Evolutionary conservation across 2,797 vertebrate species (phyloP), one percentile per base, ranked within the genome.

Genomic region (Argya squamiceps): DNA sequence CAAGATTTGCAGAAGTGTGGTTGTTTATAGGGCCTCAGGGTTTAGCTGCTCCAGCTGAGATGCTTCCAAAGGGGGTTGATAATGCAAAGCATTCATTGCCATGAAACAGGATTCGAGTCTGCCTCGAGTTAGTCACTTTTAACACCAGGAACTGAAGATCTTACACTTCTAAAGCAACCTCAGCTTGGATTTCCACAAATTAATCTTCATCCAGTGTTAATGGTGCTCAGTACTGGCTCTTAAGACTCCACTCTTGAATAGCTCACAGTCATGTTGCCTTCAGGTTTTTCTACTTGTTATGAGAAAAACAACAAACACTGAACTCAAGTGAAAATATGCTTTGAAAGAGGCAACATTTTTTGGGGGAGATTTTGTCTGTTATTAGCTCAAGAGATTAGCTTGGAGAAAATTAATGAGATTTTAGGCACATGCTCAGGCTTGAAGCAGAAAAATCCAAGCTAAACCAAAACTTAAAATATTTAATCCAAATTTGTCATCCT

Each of bases 11-110:
- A 68, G 13, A 95, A 93, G 43, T 74, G 79, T 78, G 55, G 59
- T 69, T 95, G 90, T 94, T 96, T 93, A 84, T 46, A 92, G 44
- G 69, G 83, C 92, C 90, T 95, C 34, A n/a, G 88, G 94, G 88
- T 84, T 93, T 65, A 93, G 74, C 77, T 84, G 41, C 69, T 96
- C 47, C 80, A 91, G 83, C 88, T 91, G 93, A 93, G 86, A 92
- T 76, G 63, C 39, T 88, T 93, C 95, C 85, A 90, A 84, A 90
- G 47, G 36, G 46, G 34, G 26, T 43, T 87, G 74, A 87, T 93
- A 95, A 90, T 88, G 52, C 1, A 12, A 81, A 94, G 59, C 74
- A 94, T 90, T 94, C 74, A 32, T 63, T 93, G 85, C 77, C 55
- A 63, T 89, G 86, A 93, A 95, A 30, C 50, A 83, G 43, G 76